Base-by-base conservation (phyloP, 2,113 vertebrate genomes). In the Datnioides undecimradiatus region DNA sequence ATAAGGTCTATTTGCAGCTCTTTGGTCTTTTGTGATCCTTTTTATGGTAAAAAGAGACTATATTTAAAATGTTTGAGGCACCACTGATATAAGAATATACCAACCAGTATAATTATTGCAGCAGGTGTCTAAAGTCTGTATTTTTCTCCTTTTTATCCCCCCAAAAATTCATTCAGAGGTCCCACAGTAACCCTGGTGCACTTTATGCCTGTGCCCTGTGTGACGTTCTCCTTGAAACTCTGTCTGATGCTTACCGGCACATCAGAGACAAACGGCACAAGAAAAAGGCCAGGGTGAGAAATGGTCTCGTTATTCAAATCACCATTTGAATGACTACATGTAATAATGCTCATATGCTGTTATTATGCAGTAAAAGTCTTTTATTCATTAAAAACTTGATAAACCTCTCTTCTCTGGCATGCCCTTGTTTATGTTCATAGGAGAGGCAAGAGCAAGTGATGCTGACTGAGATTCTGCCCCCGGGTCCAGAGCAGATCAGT, bases 231-330 rank as follows among this genome's bases (percentile, higher is more conserved):
- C 93, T 99, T 84, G 96, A 97, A 19, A 96, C 97, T 0, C 80
- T 98, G 88, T 77, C 94, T 27, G 95, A 95, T 79, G 97, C 96
- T 57, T 93, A 97, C 92, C 96, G 95, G 72, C 97, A 99, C 80
- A 95, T 97, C 85, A 95, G 95, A 94, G 97, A 99, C 81, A 97
- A 96, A 83, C 95, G 96, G 73, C 97, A 99, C 89, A 97, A 96
- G 90, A 98, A 94, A 87, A 96, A 69, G 82, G 85, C 96, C 17
- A 96, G 93, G 96, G 97, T 98, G 74, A 94, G 79, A 59, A 31
- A 34, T 55, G 0, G 0, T 55, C 17, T 5, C 55, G 4, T 48
- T 27, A 34, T 41, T 1, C 16, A 41, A 36, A 54, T 31, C 10
- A 17, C 5, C 3, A 10, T 58, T 66, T 31, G 6, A 5, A 13